Evolutionary conservation across 2,797 vertebrate genomes (phyloP), one percentile per base, ranked within the genome.

Genomic region (Podargus strigoides): DNA sequence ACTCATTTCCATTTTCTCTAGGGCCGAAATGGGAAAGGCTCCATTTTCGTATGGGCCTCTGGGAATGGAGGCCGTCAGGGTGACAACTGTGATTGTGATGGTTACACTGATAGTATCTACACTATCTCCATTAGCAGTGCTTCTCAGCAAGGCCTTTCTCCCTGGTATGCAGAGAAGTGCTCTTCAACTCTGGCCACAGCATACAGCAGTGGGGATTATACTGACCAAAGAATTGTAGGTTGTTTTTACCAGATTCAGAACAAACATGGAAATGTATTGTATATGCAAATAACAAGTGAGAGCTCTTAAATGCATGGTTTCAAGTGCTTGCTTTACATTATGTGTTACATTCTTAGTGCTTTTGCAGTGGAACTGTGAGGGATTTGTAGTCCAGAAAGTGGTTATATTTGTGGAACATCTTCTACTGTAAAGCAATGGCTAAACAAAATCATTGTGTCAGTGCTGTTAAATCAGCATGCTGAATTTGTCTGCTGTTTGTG

Each of bases 131-230:
- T 99, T 97, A 99, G 99, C 98, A 99, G 99, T 2, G 99, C 99
- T 37, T 99, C 99, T 6, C 99, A 99, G 97, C 99, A 99, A 98
- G 99, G 99, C 77, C 97, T 99, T 81, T 99, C 99, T 27, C 99
- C 99, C 4, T 99, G 99, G 99, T 99, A 99, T 6, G 99, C 99
- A 13, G 99, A 99, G 98, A 99, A 99, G 97, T 99, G 99, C 94
- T 99, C 99, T 62, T 99, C 99, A 91, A 99, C 99, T 6, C 97
- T 99, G 97, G 99, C 99, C 78, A 99, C 99, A 42, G 99, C 99
- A 0, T 99, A 99, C 98, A 99, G 99, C 98, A 99, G 99, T 6
- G 99, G 99, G 52, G 99, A 99, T 97, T 99, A 99, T 96, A 99
- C 98, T 4, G 99, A 99, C 98, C 99, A 99, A 98, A 98, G 99